These are phyloP conservation scores for Ericerus pela DNA, from an alignment of 1,140 invertebrate genomes.

Conservation along the genomic window DNA sequence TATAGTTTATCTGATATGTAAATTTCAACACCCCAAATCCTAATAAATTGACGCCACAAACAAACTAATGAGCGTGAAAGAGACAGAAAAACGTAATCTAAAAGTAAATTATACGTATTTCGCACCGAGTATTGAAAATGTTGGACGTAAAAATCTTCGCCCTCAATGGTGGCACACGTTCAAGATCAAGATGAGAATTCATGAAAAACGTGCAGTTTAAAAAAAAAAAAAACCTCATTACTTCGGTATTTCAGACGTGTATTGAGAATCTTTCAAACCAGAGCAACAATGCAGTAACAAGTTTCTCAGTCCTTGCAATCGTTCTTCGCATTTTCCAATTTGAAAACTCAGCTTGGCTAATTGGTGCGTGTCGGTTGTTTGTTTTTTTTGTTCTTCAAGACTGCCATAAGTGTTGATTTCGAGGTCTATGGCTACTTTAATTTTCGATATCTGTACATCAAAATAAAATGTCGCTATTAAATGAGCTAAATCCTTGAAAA, in stretches of 20 bases:
- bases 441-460: constrained; percentile 47
- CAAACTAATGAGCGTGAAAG: no score
- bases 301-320: constrained; percentile 62
- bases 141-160: no score
- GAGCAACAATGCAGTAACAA: constrained; percentile 74
- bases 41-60: no score
- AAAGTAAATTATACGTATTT: no score
- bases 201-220: no score
- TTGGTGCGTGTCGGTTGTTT: constrained; percentile 35
- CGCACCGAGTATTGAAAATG: no score
- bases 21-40: no score
- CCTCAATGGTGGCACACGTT: no score
- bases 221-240: no score
- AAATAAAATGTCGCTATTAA: constrained; percentile 16
- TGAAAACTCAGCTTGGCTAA: constrained; percentile 37
- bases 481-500: constrained; percentile 28
- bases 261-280: constrained; percentile 51
- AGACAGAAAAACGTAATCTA: no score
- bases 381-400: constrained; percentile 32
- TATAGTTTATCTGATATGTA: no score
- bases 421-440: constrained; percentile 51
- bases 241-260: constrained; percentile 22
- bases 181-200: no score
- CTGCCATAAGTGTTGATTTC: constrained; percentile 40
- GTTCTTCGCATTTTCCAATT: constrained; percentile 49